phyloP scores from a whole-genome alignment of 2,888 invertebrate genomes.

The Nematopogon swammerdamellus region DNA sequence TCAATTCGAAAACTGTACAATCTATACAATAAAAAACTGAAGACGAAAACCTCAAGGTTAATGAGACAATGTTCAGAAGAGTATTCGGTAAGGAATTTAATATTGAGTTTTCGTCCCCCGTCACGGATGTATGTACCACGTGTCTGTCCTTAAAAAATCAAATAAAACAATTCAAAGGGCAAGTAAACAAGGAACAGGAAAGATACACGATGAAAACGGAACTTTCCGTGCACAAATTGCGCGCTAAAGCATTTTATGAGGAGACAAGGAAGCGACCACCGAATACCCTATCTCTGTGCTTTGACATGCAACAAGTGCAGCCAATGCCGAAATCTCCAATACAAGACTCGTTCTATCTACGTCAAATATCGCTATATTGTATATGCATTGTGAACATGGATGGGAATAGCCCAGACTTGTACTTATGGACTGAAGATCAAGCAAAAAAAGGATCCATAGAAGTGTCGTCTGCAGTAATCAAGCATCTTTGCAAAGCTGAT shows the following conservation, averaged over 20 bases:
- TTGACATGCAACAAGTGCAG: conserved; percentile 3
- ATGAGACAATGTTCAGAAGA: conserved; percentile 7
- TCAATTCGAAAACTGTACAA: conserved; percentile 5
- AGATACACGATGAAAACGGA: conserved; percentile 4
- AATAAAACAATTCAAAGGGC: conserved; percentile 2
- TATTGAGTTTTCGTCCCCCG: conserved; percentile 9
- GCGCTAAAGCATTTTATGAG: conserved; percentile 8
- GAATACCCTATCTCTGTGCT: conserved; percentile 6
- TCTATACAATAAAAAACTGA: conserved; percentile 6
- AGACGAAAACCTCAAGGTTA: conserved; percentile 8
- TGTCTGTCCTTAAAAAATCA: conserved; percentile 6
- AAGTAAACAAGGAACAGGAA: conserved; percentile 9
- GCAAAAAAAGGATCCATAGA: conserved; percentile 8
- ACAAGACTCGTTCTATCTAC: conserved; percentile 5
- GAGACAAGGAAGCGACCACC: conserved; percentile 7
- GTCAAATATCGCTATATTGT: conserved; percentile 4
- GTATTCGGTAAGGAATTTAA: conserved; percentile 10
- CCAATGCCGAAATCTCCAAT: conserved; percentile 6
- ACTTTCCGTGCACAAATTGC: conserved; percentile 5
- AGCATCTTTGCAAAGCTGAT: conserved; percentile 4
- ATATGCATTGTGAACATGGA: conserved; percentile 7
- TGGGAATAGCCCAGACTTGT: conserved; percentile 3
- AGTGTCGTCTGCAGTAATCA: conserved; percentile 6
- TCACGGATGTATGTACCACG: conserved; percentile 8
- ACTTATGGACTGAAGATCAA: conserved; percentile 7